Evolutionary conservation across 2,888 invertebrate species (phyloP).

Genomic region (Drosophila niveifrons): DNA sequence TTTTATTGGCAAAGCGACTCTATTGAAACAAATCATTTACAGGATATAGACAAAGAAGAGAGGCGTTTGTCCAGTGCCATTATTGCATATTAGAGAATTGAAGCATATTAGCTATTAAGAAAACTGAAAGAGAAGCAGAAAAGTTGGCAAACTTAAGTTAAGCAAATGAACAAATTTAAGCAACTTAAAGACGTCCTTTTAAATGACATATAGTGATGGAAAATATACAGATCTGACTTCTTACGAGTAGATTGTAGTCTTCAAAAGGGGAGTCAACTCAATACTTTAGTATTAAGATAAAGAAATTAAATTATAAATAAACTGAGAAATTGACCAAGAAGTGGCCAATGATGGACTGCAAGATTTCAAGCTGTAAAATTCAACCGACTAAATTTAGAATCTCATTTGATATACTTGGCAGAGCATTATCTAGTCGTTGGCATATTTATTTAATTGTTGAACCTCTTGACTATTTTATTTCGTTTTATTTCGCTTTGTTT

Average conservation of each 20-base stretch:
- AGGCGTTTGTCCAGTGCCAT: background rate
- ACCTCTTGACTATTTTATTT: conserved; percentile 46
- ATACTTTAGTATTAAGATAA: too few relatives aligned
- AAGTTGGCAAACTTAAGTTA: too few relatives aligned
- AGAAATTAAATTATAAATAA: background rate
- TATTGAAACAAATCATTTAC: background rate
- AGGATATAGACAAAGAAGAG: background rate
- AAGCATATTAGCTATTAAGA: too few relatives aligned
- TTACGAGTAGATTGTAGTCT: too few relatives aligned
- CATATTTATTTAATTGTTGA: background rate
- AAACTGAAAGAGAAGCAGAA: too few relatives aligned
- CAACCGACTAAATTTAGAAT: too few relatives aligned
- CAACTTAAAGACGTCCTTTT: too few relatives aligned
- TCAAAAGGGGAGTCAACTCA: too few relatives aligned
- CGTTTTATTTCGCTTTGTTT: conserved; percentile 42
- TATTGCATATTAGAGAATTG: background rate
- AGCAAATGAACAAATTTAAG: too few relatives aligned
- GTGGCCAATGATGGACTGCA: conserved; percentile 14
- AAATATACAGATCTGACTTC: too few relatives aligned
- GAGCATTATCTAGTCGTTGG: conserved; percentile 34
- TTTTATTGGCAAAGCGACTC: background rate
- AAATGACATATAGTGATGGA: too few relatives aligned
- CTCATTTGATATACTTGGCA: conserved; percentile 5
- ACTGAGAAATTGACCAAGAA: conserved; percentile 11
- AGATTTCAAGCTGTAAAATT: too few relatives aligned